A percentile compares a stretch with the other conserved stretches of the same genome.
These are phyloP conservation scores for Araneus ventricosus DNA, from an alignment of 1,140 invertebrate species.

Conservation along the genomic window DNA sequence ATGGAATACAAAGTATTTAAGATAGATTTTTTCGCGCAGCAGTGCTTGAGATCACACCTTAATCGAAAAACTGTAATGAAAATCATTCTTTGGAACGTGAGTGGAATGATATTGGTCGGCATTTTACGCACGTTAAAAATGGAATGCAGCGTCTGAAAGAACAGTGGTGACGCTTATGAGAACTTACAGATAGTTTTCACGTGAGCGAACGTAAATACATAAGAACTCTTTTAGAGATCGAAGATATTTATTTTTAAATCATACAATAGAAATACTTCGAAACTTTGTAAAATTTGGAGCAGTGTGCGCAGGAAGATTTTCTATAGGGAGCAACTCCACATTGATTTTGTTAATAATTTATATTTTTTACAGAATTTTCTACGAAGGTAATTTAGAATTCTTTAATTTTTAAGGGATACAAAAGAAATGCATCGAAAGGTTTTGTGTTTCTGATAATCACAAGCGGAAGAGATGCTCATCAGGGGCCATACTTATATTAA, in stretches of 20 bases:
- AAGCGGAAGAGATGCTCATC: too few species aligned
- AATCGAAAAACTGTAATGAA: constrained; percentile 34
- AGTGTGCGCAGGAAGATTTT: not conserved
- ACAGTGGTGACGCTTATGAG: not conserved
- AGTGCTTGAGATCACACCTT: not conserved
- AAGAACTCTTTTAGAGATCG: not conserved
- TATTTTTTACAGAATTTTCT: too few species aligned
- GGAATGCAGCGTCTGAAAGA: not conserved
- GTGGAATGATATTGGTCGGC: not conserved
- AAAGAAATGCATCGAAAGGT: too few species aligned
- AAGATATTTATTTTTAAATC: constrained; percentile 4
- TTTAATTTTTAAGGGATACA: too few species aligned
- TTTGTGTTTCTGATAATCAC: too few species aligned
- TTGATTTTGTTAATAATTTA: not conserved
- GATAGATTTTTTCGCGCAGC: not conserved
- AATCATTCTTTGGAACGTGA: not conserved
- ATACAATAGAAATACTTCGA: not conserved
- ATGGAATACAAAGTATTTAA: not conserved
- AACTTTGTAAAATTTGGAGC: not conserved
- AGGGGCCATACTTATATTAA: too few species aligned
- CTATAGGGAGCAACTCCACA: not conserved
- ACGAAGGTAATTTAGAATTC: too few species aligned
- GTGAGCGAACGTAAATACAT: not conserved
- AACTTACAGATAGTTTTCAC: not conserved
- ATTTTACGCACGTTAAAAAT: constrained; percentile 9